Conservation (phyloP, 2,888 invertebrate species). For the Liopterus haemorrhoidalis region DNA sequence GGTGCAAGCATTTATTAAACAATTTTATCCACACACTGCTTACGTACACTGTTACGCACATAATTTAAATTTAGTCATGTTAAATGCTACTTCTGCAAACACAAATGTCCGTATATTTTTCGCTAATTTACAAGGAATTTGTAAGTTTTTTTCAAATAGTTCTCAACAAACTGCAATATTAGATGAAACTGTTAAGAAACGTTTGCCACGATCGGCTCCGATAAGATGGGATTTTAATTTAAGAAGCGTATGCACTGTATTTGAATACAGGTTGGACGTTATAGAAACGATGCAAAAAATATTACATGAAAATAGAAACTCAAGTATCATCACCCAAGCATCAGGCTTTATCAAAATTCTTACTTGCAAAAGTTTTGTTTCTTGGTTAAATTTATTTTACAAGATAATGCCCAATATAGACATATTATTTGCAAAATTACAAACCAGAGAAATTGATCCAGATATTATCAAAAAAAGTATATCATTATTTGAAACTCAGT, state of each 20-base stretch:
- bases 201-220: constrained; percentile 20
- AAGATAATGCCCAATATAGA: too few relatives aligned
- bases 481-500: too few relatives aligned
- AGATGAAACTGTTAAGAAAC: constrained; percentile 23
- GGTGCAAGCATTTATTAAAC: background rate
- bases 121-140: constrained; percentile 26
- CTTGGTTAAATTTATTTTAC: too few relatives aligned
- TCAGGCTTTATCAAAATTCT: constrained; percentile 2
- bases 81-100: constrained; percentile 23
- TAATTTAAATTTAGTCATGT: background rate
- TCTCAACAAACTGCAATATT: constrained; percentile 26
- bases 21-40: background rate
- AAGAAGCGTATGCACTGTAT: constrained; percentile 24
- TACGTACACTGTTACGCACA: constrained; percentile 5
- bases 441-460: too few relatives aligned
- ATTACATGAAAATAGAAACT: too few relatives aligned
- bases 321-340: too few relatives aligned
- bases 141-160: constrained; percentile 29
- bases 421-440: too few relatives aligned
- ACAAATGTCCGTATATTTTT: constrained; percentile 29
- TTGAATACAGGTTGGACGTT: constrained; percentile 25
- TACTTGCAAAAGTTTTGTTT: constrained; percentile 5
- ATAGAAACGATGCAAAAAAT: too few relatives aligned
- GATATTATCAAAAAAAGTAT: too few relatives aligned
- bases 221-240: constrained; percentile 31